A percentile compares a stretch with the other conserved stretches of the same genome.
Evolutionary conservation across 30 jellyfish, hydroid and myxozoan genomes (phyloP).

Genomic region (Aurelia aurita): DNA sequence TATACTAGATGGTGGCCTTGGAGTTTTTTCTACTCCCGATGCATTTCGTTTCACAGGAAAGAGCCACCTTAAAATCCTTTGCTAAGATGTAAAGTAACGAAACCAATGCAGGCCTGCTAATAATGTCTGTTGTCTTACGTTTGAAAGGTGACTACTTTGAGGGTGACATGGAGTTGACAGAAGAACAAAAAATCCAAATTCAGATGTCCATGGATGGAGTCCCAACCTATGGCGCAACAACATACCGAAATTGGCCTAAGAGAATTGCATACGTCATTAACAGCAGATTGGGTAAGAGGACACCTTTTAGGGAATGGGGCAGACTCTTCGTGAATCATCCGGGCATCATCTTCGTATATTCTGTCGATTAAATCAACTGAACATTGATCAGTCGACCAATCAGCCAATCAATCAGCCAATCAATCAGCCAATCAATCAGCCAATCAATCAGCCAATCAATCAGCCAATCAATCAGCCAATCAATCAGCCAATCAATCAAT

Average conservation of each 20-base stretch:
- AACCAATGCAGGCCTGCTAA: background rate
- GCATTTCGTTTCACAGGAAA: too few relatives aligned
- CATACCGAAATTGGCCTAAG: constrained; percentile 61
- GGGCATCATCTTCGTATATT: background rate
- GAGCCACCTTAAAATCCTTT: background rate
- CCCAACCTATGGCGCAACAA: constrained; percentile 66
- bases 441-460: too few relatives aligned
- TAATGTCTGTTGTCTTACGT: background rate
- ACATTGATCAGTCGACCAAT: too few relatives aligned
- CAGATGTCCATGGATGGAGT: constrained; percentile 59
- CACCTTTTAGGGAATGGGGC: background rate
- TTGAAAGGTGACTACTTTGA: constrained; percentile 54
- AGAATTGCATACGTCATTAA: constrained; percentile 44
- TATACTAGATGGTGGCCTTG: too few relatives aligned
- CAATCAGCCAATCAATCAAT: too few relatives aligned
- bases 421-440: too few relatives aligned
- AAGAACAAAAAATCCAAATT: constrained; percentile 55
- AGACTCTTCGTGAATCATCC: background rate
- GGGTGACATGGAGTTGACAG: constrained; percentile 71
- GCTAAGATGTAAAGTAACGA: too few relatives aligned
- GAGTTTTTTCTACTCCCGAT: too few relatives aligned
- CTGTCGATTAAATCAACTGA: too few relatives aligned
- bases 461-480: too few relatives aligned
- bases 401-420: too few relatives aligned
- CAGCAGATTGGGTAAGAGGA: constrained; percentile 41